phyloP scores from a whole-genome alignment of 2,888 invertebrate species.

The Orgyia antiqua region DNA sequence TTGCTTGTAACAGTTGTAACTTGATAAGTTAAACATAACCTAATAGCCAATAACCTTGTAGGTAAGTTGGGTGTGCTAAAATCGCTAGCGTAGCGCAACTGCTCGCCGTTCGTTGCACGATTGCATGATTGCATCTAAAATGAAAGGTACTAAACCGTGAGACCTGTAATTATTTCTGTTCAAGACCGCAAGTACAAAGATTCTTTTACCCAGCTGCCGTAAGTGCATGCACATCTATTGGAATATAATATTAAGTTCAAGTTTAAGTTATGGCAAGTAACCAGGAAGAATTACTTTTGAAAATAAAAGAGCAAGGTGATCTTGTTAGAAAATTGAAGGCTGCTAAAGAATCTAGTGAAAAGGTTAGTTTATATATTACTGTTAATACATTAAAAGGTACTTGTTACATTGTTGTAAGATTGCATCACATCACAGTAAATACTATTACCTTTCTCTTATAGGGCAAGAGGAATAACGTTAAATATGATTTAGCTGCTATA shows the following conservation, averaged over 20 bases:
- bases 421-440: slow-evolving; percentile 41
- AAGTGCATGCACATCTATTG: slow-evolving; percentile 23
- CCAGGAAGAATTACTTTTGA: slow-evolving; percentile 52
- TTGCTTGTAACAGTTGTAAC: too few relatives aligned
- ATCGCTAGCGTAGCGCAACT: not conserved
- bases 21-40: too few relatives aligned
- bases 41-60: too few relatives aligned
- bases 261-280: slow-evolving; percentile 51
- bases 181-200: slow-evolving; percentile 2
- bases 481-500: slow-evolving; percentile 46
- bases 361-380: slow-evolving; percentile 67
- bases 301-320: slow-evolving; percentile 84
- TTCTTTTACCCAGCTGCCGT: slow-evolving; percentile 48
- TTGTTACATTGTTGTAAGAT: slow-evolving; percentile 16
- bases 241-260: slow-evolving; percentile 14
- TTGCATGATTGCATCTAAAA: slow-evolving; percentile 26
- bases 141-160: slow-evolving; percentile 50
- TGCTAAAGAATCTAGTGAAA: slow-evolving; percentile 86
- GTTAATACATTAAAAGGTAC: slow-evolving; percentile 1
- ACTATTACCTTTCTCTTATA: slow-evolving; percentile 40
- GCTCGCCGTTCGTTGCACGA: slow-evolving; percentile 18
- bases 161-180: slow-evolving; percentile 41
- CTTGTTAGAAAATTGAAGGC: slow-evolving; percentile 89
- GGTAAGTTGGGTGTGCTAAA: too few relatives aligned
- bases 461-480: slow-evolving; percentile 36